Evolutionary conservation across 1,140 invertebrate genomes (phyloP).

Genomic region (Thaumetopoea pityocampa): DNA sequence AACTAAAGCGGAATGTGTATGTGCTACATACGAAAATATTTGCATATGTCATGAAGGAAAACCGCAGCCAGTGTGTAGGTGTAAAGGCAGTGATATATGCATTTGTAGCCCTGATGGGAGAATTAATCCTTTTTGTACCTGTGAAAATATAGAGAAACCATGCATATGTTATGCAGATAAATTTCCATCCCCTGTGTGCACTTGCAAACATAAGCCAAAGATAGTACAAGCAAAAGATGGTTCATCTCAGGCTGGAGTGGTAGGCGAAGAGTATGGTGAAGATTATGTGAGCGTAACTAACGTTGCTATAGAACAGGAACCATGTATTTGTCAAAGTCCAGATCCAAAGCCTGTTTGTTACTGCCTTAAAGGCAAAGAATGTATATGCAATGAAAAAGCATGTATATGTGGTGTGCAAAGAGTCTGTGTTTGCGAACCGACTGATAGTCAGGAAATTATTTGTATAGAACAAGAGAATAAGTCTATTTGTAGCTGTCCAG

Average conservation of each 20-base stretch:
- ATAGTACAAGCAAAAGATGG: constrained; percentile 16
- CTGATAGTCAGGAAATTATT: constrained; percentile 19
- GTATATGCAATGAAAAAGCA: constrained; percentile 34
- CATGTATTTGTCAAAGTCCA: constrained; percentile 48
- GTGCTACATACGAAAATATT: constrained; percentile 37
- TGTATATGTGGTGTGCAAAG: constrained; percentile 48
- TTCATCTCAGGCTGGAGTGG: constrained; percentile 3
- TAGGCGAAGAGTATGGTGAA: not conserved
- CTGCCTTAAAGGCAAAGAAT: constrained; percentile 43
- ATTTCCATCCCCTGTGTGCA: constrained; percentile 46
- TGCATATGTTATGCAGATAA: constrained; percentile 43
- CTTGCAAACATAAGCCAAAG: constrained; percentile 43
- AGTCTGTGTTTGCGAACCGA: constrained; percentile 39
- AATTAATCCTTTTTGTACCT: constrained; percentile 40
- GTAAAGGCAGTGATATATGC: constrained; percentile 41
- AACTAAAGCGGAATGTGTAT: constrained; percentile 38
- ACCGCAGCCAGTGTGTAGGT: constrained; percentile 37
- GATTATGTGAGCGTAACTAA: constrained; percentile 3
- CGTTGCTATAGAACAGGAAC: constrained; percentile 14
- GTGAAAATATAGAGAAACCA: constrained; percentile 45
- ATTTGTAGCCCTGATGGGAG: constrained; percentile 41
- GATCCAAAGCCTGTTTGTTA: constrained; percentile 32
- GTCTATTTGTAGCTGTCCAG: constrained; percentile 37
- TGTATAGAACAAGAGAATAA: constrained; percentile 38
- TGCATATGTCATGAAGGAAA: constrained; percentile 45